Base-by-base conservation (phyloP, 2,888 invertebrate species). In the Dryobotodes eremita region DNA sequence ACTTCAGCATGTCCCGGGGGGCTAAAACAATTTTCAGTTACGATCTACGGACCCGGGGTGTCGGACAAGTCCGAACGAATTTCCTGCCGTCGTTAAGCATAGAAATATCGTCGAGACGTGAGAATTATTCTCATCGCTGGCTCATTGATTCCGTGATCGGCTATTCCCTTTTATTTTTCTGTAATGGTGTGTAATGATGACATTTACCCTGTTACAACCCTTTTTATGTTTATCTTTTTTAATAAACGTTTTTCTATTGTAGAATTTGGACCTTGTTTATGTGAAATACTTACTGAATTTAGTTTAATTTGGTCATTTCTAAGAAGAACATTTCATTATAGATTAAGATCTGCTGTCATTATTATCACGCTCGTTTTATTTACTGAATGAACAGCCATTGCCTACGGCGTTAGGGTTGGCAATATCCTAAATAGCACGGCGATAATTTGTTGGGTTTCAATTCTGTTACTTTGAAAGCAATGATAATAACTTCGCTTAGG, bases 11-110 rank as follows among this genome's bases (percentile, higher is more conserved):
- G 86, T 91, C 93, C 91, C 86, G 80, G 86, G 95, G 93, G 93
- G 88, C 91, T 90, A 89, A 94, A 94, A 95, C 95, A 95, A 95
- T 95, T 96, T 95, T 93, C 95, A 94, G 94, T 94, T 94, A 93
- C 94, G 94, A 91, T 91, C 90, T 90, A 86, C 81, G 89, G 86
- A 88, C 90, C 87, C 89, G 87, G 83, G 87, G 89, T 88, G 89
- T 86, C 80, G 88, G 92, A 91, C 93, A 92, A 91, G 90, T 89
- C 90, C 83, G 91, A 91, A 92, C 92, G 92, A 93, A 93, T 93
- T 93, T 92, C 91, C 90, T 90, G 87, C 89, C 87, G 92, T 92
- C 93, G 93, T 94, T 94, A 93, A 90, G 91, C 91, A 93, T 93
- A 92, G 89, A 93, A 94, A 95, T 95, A 96, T 95, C 90, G 94